Percentiles rank a stretch among this genome's conserved stretches.
phyloP scores from a whole-genome alignment of 2,888 invertebrate species.

The Eucriotettix oculatus region DNA sequence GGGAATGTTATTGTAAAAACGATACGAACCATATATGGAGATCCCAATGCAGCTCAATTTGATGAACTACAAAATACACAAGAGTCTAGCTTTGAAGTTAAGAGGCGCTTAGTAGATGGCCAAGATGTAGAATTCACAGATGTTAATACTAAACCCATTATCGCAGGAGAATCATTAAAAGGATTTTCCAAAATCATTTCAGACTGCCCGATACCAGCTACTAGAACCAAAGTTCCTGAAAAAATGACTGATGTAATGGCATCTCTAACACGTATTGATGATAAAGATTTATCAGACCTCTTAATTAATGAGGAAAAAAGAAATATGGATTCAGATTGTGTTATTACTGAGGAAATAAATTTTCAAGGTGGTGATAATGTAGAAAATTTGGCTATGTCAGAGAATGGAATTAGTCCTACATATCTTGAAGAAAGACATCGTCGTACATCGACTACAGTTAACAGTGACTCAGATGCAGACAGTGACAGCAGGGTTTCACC shows the following conservation, averaged over 20 bases:
- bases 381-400: background rate
- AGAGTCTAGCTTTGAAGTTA: too few relatives aligned
- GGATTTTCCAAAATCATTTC: too few relatives aligned
- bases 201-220: too few relatives aligned
- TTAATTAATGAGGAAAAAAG: background rate
- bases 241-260: too few relatives aligned
- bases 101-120: too few relatives aligned
- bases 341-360: background rate
- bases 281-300: too few relatives aligned
- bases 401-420: background rate
- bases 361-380: background rate
- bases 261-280: too few relatives aligned
- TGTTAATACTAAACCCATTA: too few relatives aligned
- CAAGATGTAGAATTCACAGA: too few relatives aligned
- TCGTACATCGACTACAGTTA: conserved; percentile 13
- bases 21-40: background rate
- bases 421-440: background rate
- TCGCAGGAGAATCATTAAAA: too few relatives aligned
- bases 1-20: conserved; percentile 1
- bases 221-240: too few relatives aligned
- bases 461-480: conserved; percentile 30
- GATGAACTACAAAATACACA: too few relatives aligned
- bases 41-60: background rate
- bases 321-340: background rate
- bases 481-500: conserved; percentile 21